phyloP scores from a whole-genome alignment of 2,113 vertebrate species.

The Apaloderma vittatum region DNA sequence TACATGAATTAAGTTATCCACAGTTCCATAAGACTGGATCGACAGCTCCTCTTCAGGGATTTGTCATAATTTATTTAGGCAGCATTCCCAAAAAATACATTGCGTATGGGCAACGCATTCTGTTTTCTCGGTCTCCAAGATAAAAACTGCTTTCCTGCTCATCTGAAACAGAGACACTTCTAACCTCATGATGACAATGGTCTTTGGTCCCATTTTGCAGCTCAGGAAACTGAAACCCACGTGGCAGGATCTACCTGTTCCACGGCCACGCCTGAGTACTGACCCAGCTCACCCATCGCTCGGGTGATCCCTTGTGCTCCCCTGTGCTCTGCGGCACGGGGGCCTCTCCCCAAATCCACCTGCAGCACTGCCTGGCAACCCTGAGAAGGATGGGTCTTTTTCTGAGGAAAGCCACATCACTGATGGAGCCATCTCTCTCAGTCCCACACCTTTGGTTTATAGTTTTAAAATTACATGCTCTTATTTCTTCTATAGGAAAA shows the following conservation, averaged over 20 bases:
- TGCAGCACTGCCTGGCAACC: background rate
- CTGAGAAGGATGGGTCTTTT: accelerated
- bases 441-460: background rate
- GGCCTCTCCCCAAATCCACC: background rate
- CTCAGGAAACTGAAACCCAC: background rate
- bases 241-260: background rate
- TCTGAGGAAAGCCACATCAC: background rate
- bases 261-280: accelerated
- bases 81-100: background rate
- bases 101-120: background rate
- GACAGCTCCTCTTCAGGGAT: background rate
- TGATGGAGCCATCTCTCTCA: background rate
- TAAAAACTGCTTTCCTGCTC: background rate
- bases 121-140: background rate
- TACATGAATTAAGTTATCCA: background rate
- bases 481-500: background rate
- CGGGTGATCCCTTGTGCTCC: accelerated
- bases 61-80: background rate
- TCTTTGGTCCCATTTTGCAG: background rate
- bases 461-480: background rate
- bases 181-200: background rate
- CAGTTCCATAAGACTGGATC: background rate
- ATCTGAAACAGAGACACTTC: background rate
- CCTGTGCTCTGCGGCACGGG: accelerated
- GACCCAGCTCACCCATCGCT: accelerated